Conservation (phyloP, 2,113 vertebrate species). For the Caranx ignobilis region DNA sequence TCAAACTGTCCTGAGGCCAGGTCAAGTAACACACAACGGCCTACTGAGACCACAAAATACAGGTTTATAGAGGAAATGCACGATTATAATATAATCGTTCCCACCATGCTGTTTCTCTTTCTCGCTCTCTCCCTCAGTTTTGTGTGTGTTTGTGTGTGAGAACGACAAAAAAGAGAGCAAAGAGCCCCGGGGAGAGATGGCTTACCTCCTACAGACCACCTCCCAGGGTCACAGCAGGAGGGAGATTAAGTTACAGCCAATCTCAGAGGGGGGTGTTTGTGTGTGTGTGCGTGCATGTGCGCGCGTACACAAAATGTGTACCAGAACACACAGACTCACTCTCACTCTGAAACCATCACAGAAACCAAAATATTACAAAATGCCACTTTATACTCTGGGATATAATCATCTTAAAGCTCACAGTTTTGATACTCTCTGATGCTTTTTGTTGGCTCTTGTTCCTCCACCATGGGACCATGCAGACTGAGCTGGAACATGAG, state of each 20-base stretch:
- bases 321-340: conserved; percentile 28
- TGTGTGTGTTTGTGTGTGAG: conserved; percentile 38
- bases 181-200: conserved; percentile 70
- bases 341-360: conserved; percentile 15
- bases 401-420: conserved; percentile 31
- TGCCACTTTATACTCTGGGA: conserved; percentile 31
- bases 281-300: too few relatives aligned
- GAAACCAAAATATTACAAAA: conserved; percentile 58
- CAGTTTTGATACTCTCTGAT: conserved; percentile 9
- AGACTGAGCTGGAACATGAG: conserved; percentile 25
- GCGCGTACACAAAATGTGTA: too few relatives aligned
- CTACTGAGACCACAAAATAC: too few relatives aligned
- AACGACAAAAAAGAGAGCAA: conserved; percentile 49
- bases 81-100: not conserved
- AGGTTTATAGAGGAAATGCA: too few relatives aligned
- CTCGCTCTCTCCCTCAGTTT: conserved; percentile 26
- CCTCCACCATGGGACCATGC: not conserved
- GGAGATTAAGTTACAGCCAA: conserved; percentile 79
- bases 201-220: conserved; percentile 79
- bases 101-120: not conserved
- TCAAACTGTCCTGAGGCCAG: too few relatives aligned
- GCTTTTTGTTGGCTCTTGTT: conserved; percentile 31
- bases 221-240: conserved; percentile 80
- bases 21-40: too few relatives aligned
- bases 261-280: conserved; percentile 56